Evolutionary conservation across 2,113 vertebrate species (phyloP), one percentile per base, ranked within the genome.

Genomic region (Otus sunia): DNA sequence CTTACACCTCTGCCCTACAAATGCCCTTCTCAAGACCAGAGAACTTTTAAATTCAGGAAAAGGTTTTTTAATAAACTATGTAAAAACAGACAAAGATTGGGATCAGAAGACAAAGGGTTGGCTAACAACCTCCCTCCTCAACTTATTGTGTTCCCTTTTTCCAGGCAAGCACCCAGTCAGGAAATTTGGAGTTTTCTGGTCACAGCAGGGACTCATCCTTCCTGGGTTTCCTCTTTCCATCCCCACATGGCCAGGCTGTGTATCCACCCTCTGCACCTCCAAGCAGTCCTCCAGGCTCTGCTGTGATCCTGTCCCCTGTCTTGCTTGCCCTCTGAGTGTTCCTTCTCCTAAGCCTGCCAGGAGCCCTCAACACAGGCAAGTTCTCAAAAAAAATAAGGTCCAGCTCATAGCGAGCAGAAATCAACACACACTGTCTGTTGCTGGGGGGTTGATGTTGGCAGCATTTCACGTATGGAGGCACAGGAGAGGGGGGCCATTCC

Each of bases 361-460:
- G 9, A 15, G 34, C 11, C 45, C 20, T 45, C 45, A 60, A 9
- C 16, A 79, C 19, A 58, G 16, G 34, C 36, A 76, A 1, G 2
- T 43, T 16, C 26, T 37, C 88, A 66, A 41, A 36, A 64, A 56
- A 34, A 17, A 26, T 2, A 36, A 20, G 15, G 41, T 50, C 66
- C 50, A 78, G 26, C 32, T 25, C 49, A 21, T 41, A 37, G 22
- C 9, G 21, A 64, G 56, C 14, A 64, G 49, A 58, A 50, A 32
- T 18, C 41, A 63, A 27, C 32, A 21, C 30, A 26, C 8, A 4
- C 47, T 4, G 29, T 14, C 43, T 43, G 32, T 4, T 52, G 53
- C 34, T 20, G 10, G 8, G 34, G 52, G 37, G 15, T 29, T 2
- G 1, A 19, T 2, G 0, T 4, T 12, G 32, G 43, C 59, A n/a